These are phyloP conservation scores for Solea senegalensis DNA, from an alignment of 2,113 vertebrate genomes.

Conservation along the genomic window DNA sequence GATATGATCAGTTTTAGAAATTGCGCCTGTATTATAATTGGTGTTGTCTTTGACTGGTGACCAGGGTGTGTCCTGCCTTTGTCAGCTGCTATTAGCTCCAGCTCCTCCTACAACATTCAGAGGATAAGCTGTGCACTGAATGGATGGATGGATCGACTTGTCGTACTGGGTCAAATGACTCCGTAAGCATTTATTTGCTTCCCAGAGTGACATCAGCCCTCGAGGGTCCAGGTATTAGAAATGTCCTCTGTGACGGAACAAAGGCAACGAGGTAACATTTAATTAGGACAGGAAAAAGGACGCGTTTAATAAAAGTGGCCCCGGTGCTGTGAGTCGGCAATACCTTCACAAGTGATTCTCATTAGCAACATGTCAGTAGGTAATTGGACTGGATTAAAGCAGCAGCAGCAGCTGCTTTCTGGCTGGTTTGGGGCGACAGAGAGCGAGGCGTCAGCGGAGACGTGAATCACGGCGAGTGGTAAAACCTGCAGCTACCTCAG, in stretches of 20 bases:
- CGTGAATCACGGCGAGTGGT: conserved; percentile 30
- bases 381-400: conserved; percentile 15
- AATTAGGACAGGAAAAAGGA: background rate
- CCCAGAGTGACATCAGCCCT: background rate
- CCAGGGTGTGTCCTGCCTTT: too few relatives aligned
- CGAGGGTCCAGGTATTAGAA: background rate
- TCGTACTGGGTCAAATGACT: background rate
- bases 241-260: background rate
- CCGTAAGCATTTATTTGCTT: background rate
- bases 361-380: conserved; percentile 5
- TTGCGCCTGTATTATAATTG: too few relatives aligned
- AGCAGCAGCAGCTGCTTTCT: background rate
- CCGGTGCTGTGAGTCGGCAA: background rate
- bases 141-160: background rate
- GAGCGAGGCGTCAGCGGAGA: background rate
- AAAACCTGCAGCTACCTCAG: conserved; percentile 8
- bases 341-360: conserved; percentile 2
- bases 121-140: too few relatives aligned
- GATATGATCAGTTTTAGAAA: too few relatives aligned
- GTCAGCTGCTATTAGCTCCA: too few relatives aligned
- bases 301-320: background rate
- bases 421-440: background rate
- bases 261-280: background rate
- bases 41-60: too few relatives aligned
- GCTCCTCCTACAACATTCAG: too few relatives aligned